phyloP scores from a whole-genome alignment of 2,888 invertebrate species.

The Yponomeuta evonymella region DNA sequence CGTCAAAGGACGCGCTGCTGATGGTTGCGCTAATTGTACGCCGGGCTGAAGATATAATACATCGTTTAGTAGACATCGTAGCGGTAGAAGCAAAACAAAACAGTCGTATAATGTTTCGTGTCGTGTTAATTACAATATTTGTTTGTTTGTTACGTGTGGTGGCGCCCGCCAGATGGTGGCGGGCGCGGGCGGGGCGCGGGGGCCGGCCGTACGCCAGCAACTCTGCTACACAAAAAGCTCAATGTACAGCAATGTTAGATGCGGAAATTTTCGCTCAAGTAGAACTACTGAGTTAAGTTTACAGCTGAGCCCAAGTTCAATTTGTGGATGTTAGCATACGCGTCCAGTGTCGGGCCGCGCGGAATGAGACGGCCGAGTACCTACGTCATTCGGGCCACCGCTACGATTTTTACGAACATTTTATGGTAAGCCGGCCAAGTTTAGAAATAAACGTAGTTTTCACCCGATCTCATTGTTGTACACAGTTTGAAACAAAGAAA shows the following conservation, averaged over 20 bases:
- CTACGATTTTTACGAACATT: slow-evolving; percentile 61
- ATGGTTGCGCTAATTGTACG: slow-evolving; percentile 45
- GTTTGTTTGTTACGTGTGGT: slow-evolving; percentile 44
- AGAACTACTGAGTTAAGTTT: slow-evolving; percentile 61
- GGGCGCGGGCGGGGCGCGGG: neutral
- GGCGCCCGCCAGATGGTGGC: neutral
- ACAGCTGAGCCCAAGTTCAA: slow-evolving; percentile 48
- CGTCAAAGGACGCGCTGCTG: slow-evolving; percentile 51
- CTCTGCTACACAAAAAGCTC: slow-evolving; percentile 74
- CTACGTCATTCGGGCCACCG: slow-evolving; percentile 64
- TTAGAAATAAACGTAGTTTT: slow-evolving; percentile 62
- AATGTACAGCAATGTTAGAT: slow-evolving; percentile 74
- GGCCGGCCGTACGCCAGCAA: slow-evolving; percentile 20
- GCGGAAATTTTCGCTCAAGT: slow-evolving; percentile 64
- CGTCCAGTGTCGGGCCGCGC: slow-evolving; percentile 31
- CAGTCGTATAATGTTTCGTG: slow-evolving; percentile 62
- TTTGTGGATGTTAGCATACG: slow-evolving; percentile 32
- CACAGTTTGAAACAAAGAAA: slow-evolving; percentile 73
- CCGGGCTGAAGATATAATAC: slow-evolving; percentile 38
- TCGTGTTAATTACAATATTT: slow-evolving; percentile 70
- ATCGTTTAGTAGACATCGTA: slow-evolving; percentile 72
- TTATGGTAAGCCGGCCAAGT: slow-evolving; percentile 34
- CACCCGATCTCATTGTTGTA: slow-evolving; percentile 72
- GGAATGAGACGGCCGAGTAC: slow-evolving; percentile 53
- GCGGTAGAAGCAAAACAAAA: slow-evolving; percentile 75